Base-by-base conservation (phyloP, 2,113 vertebrate species). In the Nibea albiflora region DNA sequence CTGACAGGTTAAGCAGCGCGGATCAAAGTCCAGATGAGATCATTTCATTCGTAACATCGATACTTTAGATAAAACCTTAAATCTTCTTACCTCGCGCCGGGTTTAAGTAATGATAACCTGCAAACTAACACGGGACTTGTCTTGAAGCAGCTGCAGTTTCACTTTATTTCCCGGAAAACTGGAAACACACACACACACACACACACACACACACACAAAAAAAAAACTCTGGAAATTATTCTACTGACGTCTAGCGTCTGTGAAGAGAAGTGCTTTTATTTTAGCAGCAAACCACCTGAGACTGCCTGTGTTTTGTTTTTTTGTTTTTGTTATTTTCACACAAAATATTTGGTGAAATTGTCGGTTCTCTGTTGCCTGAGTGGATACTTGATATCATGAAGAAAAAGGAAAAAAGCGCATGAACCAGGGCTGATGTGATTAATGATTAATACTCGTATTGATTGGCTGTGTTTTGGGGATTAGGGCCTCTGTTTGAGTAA, bases 371-470 rank as follows among this genome's bases (percentile, higher is more conserved):
- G 35, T 3, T 12, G 22, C 19, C 44, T 24, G 3, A 42, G 15
- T 4, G 42, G 42, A 44, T 44, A 17, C 58, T 16, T 44, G 46
- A 52, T 26, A 17, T 49, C 46, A 42, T 22, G 67, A 61, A 49
- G 54, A 67, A 26, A 26, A 26, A 26, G 2, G 2, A 26, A 26
- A 26, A 26, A 78, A 26, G 46, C 3, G 28, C 72, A 44, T 39
- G 50, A 22, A 26, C 24, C 12, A 5, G 56, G 5, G 7, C 26
- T 17, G 44, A 76, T 78, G 68, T 76, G 52, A 91, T 91, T 89
- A 94, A 94, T 93, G 86, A 94, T 94, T 94, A 53, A 92, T 89
- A 1, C 26, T 2, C 9, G 17, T 88, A 94, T 94, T 86, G 94
- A 94, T 93, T 58, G 56, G 66, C 83, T 73, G 88, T 86, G 76